These are phyloP conservation scores for Muscina levida DNA, from an alignment of 2,888 invertebrate genomes.

Conservation along the genomic window DNA sequence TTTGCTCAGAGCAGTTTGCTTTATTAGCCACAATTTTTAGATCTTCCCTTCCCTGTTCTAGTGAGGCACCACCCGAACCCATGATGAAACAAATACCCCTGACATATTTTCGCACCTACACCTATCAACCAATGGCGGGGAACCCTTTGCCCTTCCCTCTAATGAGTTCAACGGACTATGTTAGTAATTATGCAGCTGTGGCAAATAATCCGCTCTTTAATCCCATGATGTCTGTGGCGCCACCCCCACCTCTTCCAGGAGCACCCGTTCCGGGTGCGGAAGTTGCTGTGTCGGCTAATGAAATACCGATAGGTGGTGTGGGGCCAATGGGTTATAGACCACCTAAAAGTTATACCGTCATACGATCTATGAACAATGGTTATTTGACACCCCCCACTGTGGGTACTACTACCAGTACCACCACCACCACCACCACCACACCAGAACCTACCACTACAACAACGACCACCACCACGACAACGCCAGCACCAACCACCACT, in stretches of 20 bases:
- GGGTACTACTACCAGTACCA: slow-evolving; percentile 50
- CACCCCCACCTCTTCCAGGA: slow-evolving; percentile 27
- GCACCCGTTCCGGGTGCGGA: slow-evolving; percentile 1
- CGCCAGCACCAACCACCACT: slow-evolving; percentile 58
- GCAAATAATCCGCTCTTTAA: slow-evolving; percentile 59
- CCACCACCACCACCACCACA: slow-evolving; percentile 64
- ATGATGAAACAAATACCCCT: slow-evolving; percentile 77
- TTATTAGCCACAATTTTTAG: slow-evolving; percentile 23
- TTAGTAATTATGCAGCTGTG: slow-evolving; percentile 51
- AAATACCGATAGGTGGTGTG: slow-evolving; percentile 1
- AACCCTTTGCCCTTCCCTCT: slow-evolving; percentile 72
- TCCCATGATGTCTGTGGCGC: slow-evolving; percentile 45
- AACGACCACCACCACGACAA: slow-evolving; percentile 56
- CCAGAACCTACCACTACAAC: slow-evolving; percentile 58
- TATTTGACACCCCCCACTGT: slow-evolving; percentile 58
- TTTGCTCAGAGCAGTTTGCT: neutral
- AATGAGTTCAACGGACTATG: slow-evolving; percentile 58
- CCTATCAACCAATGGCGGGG: slow-evolving; percentile 74
- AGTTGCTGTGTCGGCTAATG: slow-evolving; percentile 13
- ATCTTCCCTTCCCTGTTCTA: slow-evolving; percentile 52
- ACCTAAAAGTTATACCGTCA: slow-evolving; percentile 38
- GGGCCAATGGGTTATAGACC: slow-evolving; percentile 45
- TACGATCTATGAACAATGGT: slow-evolving; percentile 52
- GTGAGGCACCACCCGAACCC: slow-evolving; percentile 70
- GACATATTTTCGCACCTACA: slow-evolving; percentile 78